These are phyloP conservation scores for Neria commutata DNA, from an alignment of 2,888 invertebrate species.

Conservation along the genomic window DNA sequence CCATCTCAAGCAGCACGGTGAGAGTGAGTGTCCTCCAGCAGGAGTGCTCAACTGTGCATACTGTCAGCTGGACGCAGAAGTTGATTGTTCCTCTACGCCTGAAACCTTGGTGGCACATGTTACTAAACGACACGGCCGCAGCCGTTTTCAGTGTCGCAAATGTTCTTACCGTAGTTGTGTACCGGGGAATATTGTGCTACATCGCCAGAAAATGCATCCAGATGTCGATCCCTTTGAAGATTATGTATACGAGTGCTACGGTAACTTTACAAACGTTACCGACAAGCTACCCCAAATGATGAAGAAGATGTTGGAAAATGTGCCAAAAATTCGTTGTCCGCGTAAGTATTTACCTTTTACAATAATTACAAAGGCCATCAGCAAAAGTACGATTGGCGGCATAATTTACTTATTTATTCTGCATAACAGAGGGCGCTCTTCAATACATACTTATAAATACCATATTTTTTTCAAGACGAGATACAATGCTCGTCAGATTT, in stretches of 20 bases:
- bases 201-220: conserved; percentile 26
- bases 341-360: conserved; percentile 18
- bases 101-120: conserved; percentile 28
- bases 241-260: too few species aligned
- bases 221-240: too few species aligned
- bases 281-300: conserved; percentile 4
- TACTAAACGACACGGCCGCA: conserved; percentile 19
- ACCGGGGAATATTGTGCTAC: conserved; percentile 29
- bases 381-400: too few species aligned
- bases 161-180: conserved; percentile 37
- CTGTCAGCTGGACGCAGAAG: conserved; percentile 21
- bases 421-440: too few species aligned
- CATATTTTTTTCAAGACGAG: too few species aligned
- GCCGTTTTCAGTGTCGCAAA: conserved; percentile 33
- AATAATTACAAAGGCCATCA: background rate
- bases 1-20: conserved; percentile 32
- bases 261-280: background rate
- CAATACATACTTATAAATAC: too few species aligned
- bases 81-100: conserved; percentile 5
- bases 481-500: too few species aligned
- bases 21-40: conserved; percentile 13
- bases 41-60: conserved; percentile 32
- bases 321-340: conserved; percentile 22
- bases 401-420: too few species aligned
- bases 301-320: conserved; percentile 16